Evolutionary conservation across 2,797 vertebrate genomes (phyloP), one percentile per base, ranked within the genome.

Genomic region (Syngnathus acus): DNA sequence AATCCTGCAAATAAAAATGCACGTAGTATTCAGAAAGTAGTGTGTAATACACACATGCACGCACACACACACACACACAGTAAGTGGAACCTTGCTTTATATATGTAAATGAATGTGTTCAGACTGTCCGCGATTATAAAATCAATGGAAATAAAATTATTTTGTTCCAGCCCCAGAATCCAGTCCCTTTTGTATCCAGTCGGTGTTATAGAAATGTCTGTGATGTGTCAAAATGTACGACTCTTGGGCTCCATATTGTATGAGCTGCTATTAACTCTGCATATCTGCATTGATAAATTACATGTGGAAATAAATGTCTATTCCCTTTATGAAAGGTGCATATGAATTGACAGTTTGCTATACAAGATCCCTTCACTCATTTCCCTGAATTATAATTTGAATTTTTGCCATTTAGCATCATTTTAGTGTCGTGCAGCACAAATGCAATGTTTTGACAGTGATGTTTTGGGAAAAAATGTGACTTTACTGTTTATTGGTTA

Each of bases 1-100:
- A 23, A 14, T 75, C 79, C 91, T 92, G 65, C 4, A 74, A 71
- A 23, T 5, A 5, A 37, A 23, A 13, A 55, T 2, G 17, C 2
- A 62, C 43, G 17, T n/a, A 10, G 19, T 11, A 19, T 53, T 53
- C 10, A 9, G 17, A n/a, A 21, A 9, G 19, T 40, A 42, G 21
- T 62, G 19, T 42, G 32, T 60, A 37, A 60, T 19, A 38, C 17
- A 37, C 23, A 40, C 48, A n/a, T 4, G 9, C 47, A 19, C 16
- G 2, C 16, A 48, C 47, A 43, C 42, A 1, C 42, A 16, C 45
- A 47, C 45, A 47, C 14, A 14, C 23, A 13, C 23, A 26, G 8
- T 2, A 37, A 58, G 16, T n/a, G 13, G 43, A 45, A 14, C 14
- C 4, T 45, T 14, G 14, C 43, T 45, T 45, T 45, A 13, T 14